Conservation (phyloP, 2,797 vertebrate genomes). For the Acrocephalus scirpaceus region DNA sequence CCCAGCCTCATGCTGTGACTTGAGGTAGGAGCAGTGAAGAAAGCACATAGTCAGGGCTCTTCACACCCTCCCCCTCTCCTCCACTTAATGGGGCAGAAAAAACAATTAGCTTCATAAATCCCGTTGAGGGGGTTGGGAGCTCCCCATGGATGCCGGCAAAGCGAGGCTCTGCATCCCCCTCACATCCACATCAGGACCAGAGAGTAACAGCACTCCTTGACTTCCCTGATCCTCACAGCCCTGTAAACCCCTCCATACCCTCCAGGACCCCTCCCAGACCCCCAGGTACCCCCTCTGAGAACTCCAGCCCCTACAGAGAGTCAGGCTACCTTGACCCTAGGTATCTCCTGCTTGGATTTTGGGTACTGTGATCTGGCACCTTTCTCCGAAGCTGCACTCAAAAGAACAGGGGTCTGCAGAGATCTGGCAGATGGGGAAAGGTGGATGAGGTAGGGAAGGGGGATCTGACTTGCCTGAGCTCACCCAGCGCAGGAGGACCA, state of each 20-base stretch:
- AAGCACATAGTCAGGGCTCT: background rate
- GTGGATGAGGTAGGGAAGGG: background rate
- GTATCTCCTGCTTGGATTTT: background rate
- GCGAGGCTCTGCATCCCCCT: background rate
- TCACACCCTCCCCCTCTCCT: background rate
- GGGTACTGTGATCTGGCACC: background rate
- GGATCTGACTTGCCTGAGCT: background rate
- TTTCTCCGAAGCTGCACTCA: accelerated
- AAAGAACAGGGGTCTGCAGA: background rate
- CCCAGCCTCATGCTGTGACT: background rate
- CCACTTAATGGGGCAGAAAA: slow-evolving; percentile 62
- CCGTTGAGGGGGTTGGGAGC: background rate
- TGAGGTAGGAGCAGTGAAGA: background rate
- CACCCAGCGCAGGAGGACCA: background rate
- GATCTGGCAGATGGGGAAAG: background rate
- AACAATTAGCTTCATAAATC: slow-evolving; percentile 52
- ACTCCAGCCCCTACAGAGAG: background rate
- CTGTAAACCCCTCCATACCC: background rate
- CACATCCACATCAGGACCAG: background rate
- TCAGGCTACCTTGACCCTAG: background rate
- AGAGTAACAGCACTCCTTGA: background rate
- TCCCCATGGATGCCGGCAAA: background rate
- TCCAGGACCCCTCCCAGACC: background rate
- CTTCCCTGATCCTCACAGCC: background rate
- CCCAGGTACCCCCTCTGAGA: background rate